Base-by-base conservation (phyloP, 2,888 invertebrate species). In the Xiphydria camelus region DNA sequence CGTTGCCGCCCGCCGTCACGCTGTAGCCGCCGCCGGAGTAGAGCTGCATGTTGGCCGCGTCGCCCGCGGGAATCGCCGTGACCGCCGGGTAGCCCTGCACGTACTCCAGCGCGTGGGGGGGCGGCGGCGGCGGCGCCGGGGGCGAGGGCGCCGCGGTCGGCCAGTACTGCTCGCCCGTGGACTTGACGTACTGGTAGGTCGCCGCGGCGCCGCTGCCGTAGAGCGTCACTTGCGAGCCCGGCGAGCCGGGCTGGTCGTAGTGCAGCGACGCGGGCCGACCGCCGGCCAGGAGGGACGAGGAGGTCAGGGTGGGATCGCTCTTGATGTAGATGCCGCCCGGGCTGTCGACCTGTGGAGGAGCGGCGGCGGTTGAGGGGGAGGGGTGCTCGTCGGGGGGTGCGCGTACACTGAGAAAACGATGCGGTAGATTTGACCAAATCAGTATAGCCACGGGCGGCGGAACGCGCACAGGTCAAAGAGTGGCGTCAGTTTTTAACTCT, bases 271-370 rank as follows among this genome's bases (percentile, higher is more conserved):
- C 80, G 3, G 72, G 68, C 31, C 79, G 76, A 38, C 62, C 62
- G 14, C 73, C 70, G 33, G 73, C 73, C 51, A 81, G 68, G 53
- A 83, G 75, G n/a, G 80, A 80, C 1, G 85, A 82, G 0, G 86
- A 83, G 0, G 83, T 81, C 37, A 87, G 75, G 34, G 85, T 85
- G n/a, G 87, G 86, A 69, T 86, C 86, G 47, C 79, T 79, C 54
- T 84, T 83, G 69, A 83, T 84, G 63, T 84, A 77, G 45, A 83
- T 78, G 58, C 80, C 79, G 2, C 78, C 77, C 1, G 84, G 82
- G 1, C 70, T 61, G 29, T 74, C 74, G 15, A 71, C 60, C 68
- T 73, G 44, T 10, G 3, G 6, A 2, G n/a, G n/a, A n/a, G n/a
- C n/a, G n/a, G n/a, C n/a, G n/a, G n/a, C n/a, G n/a, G n/a, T n/a